Evolutionary conservation across 2,113 vertebrate species (phyloP), one percentile per base, ranked within the genome.

Genomic region (Amblyopsis rosae): DNA sequence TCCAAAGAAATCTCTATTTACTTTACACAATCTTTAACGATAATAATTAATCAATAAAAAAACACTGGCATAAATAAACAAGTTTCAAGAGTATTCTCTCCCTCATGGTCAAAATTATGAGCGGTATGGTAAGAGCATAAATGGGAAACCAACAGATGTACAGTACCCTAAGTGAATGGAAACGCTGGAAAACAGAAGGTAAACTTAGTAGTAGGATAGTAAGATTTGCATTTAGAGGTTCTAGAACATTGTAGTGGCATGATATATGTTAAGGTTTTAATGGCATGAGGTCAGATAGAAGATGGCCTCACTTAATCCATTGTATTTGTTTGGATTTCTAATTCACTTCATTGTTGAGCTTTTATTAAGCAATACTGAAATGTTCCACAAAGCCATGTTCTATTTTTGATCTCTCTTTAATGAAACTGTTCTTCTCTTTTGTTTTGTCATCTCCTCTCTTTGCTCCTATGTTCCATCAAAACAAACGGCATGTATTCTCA

Each of bases 261-360:
- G 53, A 60, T 60, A 59, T 59, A 26, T 65, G 66, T 65, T 70
- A 67, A 32, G 45, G 19, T 32, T 73, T 70, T 55, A 59, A 63
- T 49, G 55, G 64, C 26, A 66, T 63, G 67, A 67, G 53, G 70
- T 62, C 59, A 61, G 57, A 41, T 64, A 17, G 70, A 45, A 57
- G 80, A 80, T 87, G 82, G 80, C 80, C 79, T 59, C 72, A 58
- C 68, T 81, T 79, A 73, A 81, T 84, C 70, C 75, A 6, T 67
- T 33, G 46, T 61, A 65, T 70, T 69, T 69, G 73, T 78, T 82
- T 73, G 77, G 71, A 77, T 63, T 74, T 72, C 46, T 76, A 71
- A 73, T 78, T 84, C 50, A 70, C 76, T 82, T 79, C 68, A 74
- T 58, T 60, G 65, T 74, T 72, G 41, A 64, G 68, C 79, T 83